Evolutionary conservation across 2,113 vertebrate species (phyloP).

Genomic region (Alligator sinensis): DNA sequence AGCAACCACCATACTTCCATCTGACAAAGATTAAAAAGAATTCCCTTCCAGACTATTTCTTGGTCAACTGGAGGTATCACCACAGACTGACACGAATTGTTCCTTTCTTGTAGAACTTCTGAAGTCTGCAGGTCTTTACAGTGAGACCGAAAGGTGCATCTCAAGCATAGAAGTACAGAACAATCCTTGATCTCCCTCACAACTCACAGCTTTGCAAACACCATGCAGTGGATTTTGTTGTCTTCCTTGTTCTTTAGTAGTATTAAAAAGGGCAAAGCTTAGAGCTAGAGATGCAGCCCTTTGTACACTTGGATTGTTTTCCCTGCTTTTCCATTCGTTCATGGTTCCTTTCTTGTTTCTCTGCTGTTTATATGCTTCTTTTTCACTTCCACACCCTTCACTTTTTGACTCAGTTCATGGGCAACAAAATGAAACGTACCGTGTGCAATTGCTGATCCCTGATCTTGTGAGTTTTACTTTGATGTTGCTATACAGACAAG

Average conservation of each 20-base stretch:
- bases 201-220: neutral
- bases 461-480: neutral
- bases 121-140: neutral
- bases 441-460: neutral
- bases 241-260: neutral
- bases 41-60: neutral
- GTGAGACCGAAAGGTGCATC: too few relatives aligned
- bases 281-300: conserved; percentile 3
- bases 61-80: neutral
- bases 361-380: neutral
- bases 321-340: neutral
- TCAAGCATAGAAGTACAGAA: neutral
- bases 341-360: neutral
- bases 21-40: neutral
- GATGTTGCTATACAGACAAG: neutral
- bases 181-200: neutral
- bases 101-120: neutral
- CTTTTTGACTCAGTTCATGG: neutral
- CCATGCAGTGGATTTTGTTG: neutral
- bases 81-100: neutral
- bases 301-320: neutral
- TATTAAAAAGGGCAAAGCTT: neutral
- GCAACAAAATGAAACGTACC: neutral
- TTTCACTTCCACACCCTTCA: neutral
- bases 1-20: neutral